phyloP scores from a whole-genome alignment of 2,888 invertebrate species.

The Scaeva pyrastri region DNA sequence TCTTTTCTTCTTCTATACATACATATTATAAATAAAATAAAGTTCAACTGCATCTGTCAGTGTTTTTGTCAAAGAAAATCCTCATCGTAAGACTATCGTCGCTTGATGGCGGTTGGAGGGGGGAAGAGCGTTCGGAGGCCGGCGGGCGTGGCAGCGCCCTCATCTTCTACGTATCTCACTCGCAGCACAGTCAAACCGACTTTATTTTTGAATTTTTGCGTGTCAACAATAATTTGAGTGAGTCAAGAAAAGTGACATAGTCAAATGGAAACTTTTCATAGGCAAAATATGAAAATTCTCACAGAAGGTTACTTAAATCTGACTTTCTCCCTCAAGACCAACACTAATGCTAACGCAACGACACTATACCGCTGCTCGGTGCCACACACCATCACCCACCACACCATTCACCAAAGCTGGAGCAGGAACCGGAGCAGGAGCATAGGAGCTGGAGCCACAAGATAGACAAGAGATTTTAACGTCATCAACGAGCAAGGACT shows the following conservation, averaged over 20 bases:
- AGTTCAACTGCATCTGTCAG: conserved; percentile 37
- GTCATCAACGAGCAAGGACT: conserved; percentile 14
- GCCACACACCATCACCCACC: background rate
- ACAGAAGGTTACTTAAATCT: conserved; percentile 32
- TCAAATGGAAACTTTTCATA: conserved; percentile 58
- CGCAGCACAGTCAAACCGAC: conserved; percentile 33
- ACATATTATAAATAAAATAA: conserved; percentile 16
- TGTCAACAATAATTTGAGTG: conserved; percentile 72
- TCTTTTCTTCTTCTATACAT: background rate
- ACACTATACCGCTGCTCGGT: background rate
- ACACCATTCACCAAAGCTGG: background rate
- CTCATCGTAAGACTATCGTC: background rate
- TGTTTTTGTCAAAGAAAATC: conserved; percentile 55
- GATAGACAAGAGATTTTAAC: conserved; percentile 23
- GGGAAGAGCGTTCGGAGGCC: no score
- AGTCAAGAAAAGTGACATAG: conserved; percentile 69
- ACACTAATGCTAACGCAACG: no score
- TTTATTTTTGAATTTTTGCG: conserved; percentile 61
- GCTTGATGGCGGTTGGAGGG: no score
- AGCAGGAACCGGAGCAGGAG: no score
- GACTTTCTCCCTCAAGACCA: conserved; percentile 2
- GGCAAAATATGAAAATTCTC: conserved; percentile 57
- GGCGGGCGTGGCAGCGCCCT: no score
- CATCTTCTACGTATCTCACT: background rate
- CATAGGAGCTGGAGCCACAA: conserved; percentile 16